Conservation (phyloP, 2,888 invertebrate genomes). For the Caenorhabditis zanzibari region DNA sequence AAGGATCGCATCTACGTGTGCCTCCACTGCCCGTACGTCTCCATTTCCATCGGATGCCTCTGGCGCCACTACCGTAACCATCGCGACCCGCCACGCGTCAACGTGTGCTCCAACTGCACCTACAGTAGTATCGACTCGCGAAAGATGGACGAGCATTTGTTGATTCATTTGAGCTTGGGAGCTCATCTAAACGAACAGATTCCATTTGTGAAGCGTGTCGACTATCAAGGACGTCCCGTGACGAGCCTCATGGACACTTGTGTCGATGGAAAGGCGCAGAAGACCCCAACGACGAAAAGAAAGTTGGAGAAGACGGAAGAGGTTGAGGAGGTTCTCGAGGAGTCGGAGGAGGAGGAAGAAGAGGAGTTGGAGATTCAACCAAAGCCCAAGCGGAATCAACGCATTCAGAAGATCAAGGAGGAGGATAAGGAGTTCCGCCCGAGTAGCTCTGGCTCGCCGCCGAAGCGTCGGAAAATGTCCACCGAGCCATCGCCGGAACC, state of each 20-base stretch:
- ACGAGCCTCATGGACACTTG: constrained; percentile 49
- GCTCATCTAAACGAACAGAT: not conserved
- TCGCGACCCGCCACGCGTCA: constrained; percentile 7
- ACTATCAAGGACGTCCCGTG: constrained; percentile 38
- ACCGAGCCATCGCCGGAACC: constrained; percentile 6
- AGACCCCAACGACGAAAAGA: constrained; percentile 14
- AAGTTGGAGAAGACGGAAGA: constrained; percentile 12
- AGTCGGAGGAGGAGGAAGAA: not conserved
- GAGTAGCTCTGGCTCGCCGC: constrained; percentile 9
- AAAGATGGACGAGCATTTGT: constrained; percentile 62
- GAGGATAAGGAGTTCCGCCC: not conserved
- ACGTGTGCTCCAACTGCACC: constrained; percentile 59
- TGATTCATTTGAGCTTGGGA: constrained; percentile 48
- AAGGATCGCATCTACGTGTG: constrained; percentile 62
- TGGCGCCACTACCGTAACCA: constrained; percentile 59
- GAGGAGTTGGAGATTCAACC: not conserved
- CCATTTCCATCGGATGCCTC: constrained; percentile 49
- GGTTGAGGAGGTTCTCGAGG: not conserved
- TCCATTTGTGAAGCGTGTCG: constrained; percentile 58
- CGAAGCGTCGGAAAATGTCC: not conserved
- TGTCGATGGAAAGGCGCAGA: constrained; percentile 3
- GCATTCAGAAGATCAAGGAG: not conserved
- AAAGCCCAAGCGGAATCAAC: constrained; percentile 1
- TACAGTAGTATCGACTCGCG: constrained; percentile 53
- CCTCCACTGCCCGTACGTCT: constrained; percentile 60